phyloP scores from a whole-genome alignment of 2,888 invertebrate species.

The Limenitis camilla region DNA sequence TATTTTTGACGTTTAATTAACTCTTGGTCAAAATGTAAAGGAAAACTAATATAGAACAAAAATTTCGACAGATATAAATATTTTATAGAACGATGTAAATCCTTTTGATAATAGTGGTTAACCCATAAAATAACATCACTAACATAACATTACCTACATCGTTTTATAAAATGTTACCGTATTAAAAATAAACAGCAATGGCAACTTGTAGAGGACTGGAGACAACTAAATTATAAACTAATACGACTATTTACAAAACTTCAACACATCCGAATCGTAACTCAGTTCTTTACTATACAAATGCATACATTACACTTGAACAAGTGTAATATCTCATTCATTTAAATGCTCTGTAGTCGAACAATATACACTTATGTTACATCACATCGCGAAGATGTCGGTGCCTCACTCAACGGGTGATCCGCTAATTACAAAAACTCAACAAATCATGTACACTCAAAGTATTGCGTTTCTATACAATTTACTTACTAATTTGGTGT shows the following conservation, averaged over 20 bases:
- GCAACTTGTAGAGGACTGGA: slow-evolving; percentile 22
- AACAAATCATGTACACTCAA: slow-evolving; percentile 60
- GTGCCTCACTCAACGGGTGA: slow-evolving; percentile 73
- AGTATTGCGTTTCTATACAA: slow-evolving; percentile 64
- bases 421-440: slow-evolving; percentile 42
- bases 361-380: slow-evolving; percentile 38
- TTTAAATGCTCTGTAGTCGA: slow-evolving; percentile 52
- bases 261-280: slow-evolving; percentile 27
- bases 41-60: background rate
- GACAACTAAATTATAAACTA: slow-evolving; percentile 19
- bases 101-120: too few species aligned
- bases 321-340: slow-evolving; percentile 20
- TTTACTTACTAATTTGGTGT: slow-evolving; percentile 69
- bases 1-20: too few species aligned
- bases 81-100: slow-evolving; percentile 12
- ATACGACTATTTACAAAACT: slow-evolving; percentile 26
- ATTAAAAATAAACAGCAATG: slow-evolving; percentile 18
- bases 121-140: too few species aligned
- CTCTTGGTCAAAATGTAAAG: too few species aligned
- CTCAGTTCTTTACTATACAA: slow-evolving; percentile 29
- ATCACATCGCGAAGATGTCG: slow-evolving; percentile 28
- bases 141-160: too few species aligned
- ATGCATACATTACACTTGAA: slow-evolving; percentile 23
- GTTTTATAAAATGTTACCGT: slow-evolving; percentile 2
- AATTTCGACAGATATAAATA: slow-evolving; percentile 7